Evolutionary conservation across 1,140 invertebrate genomes (phyloP).

Genomic region (Maniola jurtina): DNA sequence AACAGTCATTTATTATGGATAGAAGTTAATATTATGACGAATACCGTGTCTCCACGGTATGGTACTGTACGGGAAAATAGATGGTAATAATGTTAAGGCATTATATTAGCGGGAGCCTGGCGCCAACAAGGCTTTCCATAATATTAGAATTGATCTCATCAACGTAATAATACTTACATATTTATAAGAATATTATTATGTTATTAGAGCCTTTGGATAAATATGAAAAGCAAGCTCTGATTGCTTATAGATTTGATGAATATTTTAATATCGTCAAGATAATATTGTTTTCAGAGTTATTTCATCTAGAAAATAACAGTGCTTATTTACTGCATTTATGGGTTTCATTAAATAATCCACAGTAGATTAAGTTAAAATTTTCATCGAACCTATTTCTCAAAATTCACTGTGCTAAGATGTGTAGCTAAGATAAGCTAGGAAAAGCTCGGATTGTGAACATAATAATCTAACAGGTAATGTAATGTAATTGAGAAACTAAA

Average conservation of each 20-base stretch:
- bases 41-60: slow-evolving; percentile 20
- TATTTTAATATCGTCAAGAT: background rate
- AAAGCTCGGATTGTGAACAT: too few species aligned
- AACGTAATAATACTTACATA: background rate
- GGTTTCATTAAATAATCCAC: too few species aligned
- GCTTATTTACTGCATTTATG: too few species aligned
- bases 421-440: too few species aligned
- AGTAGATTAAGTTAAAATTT: too few species aligned
- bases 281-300: background rate
- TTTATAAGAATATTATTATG: slow-evolving; percentile 3
- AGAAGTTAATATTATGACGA: slow-evolving; percentile 24
- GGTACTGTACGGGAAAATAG: slow-evolving; percentile 20
- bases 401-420: too few species aligned
- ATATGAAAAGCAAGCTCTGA: background rate
- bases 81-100: slow-evolving; percentile 16
- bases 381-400: too few species aligned
- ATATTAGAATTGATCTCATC: background rate
- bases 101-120: background rate
- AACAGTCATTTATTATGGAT: slow-evolving; percentile 24
- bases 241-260: background rate
- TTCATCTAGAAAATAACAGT: background rate
- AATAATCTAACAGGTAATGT: too few species aligned
- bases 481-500: too few species aligned
- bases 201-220: background rate
- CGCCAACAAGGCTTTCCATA: slow-evolving; percentile 6